A percentile compares a stretch with the other conserved stretches of the same genome.
Conservation (phyloP, 2,888 invertebrate genomes). For the Amiota mariae region DNA sequence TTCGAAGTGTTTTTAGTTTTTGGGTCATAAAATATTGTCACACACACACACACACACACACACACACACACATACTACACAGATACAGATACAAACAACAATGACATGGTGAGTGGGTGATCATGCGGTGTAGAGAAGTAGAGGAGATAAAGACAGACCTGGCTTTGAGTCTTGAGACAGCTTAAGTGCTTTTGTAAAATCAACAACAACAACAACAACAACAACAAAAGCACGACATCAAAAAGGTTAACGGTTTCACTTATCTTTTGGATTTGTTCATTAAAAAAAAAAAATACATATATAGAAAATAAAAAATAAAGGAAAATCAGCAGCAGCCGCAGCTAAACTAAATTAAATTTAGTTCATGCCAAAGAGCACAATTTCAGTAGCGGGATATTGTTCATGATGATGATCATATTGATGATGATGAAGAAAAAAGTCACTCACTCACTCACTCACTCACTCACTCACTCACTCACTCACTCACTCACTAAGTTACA, state of each 20-base stretch:
- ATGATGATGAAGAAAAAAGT: no score
- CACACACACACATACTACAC: not conserved
- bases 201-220: not conserved
- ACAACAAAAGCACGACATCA: not conserved
- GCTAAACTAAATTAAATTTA: not conserved
- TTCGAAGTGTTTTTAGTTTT: not conserved
- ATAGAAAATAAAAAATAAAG: not conserved
- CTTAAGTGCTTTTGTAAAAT: not conserved
- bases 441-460: not conserved
- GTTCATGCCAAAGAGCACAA: not conserved
- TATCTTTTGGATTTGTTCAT: constrained; percentile 4
- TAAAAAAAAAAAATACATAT: not conserved
- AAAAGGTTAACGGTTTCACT: constrained; percentile 35
- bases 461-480: not conserved
- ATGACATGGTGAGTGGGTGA: not conserved
- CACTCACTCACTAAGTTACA: not conserved
- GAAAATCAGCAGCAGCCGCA: not conserved
- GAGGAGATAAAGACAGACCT: not conserved
- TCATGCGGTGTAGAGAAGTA: no score
- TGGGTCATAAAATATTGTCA: constrained; percentile 12
- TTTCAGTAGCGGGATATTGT: no score
- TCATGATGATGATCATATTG: no score
- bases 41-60: not conserved
- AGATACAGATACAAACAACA: not conserved
- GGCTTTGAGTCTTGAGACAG: not conserved